A percentile compares a stretch with the other conserved stretches of the same genome.
phyloP scores from a whole-genome alignment of 2,113 vertebrate genomes.

The Morone saxatilis region DNA sequence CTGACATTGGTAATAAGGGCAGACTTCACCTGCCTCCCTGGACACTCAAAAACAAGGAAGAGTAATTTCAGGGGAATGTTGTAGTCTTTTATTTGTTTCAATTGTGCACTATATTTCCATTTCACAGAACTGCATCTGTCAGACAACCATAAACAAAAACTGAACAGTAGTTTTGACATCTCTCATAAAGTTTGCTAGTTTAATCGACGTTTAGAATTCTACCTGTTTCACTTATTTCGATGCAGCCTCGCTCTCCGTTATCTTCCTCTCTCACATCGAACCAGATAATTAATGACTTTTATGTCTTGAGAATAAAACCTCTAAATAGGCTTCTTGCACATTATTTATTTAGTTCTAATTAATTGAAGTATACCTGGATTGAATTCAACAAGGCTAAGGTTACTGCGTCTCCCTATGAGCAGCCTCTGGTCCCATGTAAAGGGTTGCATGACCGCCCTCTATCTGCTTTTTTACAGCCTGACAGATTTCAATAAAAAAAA shows the following conservation, averaged over 20 bases:
- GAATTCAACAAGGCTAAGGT: constrained; percentile 76
- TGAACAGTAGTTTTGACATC: constrained; percentile 17
- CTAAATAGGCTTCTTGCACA: constrained; percentile 79
- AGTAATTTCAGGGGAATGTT: constrained; percentile 72
- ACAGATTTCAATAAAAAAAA: constrained; percentile 23
- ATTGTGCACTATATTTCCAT: constrained; percentile 45
- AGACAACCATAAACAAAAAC: constrained; percentile 16
- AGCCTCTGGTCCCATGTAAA: constrained; percentile 35
- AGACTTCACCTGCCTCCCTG: constrained; percentile 86
- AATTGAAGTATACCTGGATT: constrained; percentile 84
- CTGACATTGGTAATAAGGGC: constrained; percentile 96
- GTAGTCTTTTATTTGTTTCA: constrained; percentile 56
- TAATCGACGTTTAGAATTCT: constrained; percentile 51
- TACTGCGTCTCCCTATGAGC: constrained; percentile 39
- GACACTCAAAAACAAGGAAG: constrained; percentile 84
- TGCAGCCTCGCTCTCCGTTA: constrained; percentile 64
- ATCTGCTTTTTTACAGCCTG: neutral
- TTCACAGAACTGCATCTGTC: constrained; percentile 34
- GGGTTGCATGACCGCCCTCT: constrained; percentile 27
- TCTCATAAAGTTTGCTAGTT: constrained; percentile 43
- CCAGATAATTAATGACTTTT: constrained; percentile 85
- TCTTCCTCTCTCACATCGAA: constrained; percentile 71
- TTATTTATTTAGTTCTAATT: constrained; percentile 88
- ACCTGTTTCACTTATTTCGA: constrained; percentile 53
- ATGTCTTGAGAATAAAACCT: constrained; percentile 84